These are phyloP conservation scores for Nyleta sp. DNA, from an alignment of 2,888 invertebrate genomes.

Conservation along the genomic window DNA sequence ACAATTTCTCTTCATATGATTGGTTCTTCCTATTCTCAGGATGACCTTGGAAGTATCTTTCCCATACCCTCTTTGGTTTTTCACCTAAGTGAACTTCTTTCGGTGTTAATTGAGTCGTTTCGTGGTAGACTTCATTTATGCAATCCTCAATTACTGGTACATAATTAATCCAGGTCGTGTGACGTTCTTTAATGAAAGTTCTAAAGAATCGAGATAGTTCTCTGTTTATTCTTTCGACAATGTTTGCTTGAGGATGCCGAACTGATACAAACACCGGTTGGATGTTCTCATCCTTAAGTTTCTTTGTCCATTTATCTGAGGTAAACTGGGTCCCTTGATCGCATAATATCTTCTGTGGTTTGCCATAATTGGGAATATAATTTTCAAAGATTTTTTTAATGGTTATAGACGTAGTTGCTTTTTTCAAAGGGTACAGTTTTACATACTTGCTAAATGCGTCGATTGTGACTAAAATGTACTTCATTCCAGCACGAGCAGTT, in stretches of 20 bases:
- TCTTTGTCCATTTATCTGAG: background rate
- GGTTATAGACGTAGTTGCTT: too few relatives aligned
- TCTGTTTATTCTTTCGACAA: slow-evolving; percentile 1
- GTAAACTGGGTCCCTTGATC: too few relatives aligned
- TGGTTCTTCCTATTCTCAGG: background rate
- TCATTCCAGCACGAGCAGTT: too few relatives aligned
- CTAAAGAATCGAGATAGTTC: slow-evolving; percentile 1
- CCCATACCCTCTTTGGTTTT: slow-evolving; percentile 2
- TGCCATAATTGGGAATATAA: too few relatives aligned
- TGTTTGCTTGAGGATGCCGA: slow-evolving; percentile 10
- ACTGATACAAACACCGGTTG: slow-evolving; percentile 2
- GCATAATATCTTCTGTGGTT: too few relatives aligned
- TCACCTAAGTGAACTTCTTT: slow-evolving; percentile 4
- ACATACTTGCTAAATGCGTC: too few relatives aligned
- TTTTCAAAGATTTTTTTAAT: too few relatives aligned
- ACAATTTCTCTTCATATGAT: background rate
- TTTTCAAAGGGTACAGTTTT: too few relatives aligned
- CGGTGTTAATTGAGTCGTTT: slow-evolving; percentile 6
- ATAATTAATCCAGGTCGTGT: background rate
- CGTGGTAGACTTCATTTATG: slow-evolving; percentile 5
- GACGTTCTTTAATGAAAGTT: background rate
- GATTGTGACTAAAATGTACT: too few relatives aligned
- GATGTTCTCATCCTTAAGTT: slow-evolving; percentile 1
- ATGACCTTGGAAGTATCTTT: background rate
- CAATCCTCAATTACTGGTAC: background rate